Evolutionary conservation across 2,113 vertebrate species (phyloP), one percentile per base, ranked within the genome.

Genomic region (Tyrannus savana): DNA sequence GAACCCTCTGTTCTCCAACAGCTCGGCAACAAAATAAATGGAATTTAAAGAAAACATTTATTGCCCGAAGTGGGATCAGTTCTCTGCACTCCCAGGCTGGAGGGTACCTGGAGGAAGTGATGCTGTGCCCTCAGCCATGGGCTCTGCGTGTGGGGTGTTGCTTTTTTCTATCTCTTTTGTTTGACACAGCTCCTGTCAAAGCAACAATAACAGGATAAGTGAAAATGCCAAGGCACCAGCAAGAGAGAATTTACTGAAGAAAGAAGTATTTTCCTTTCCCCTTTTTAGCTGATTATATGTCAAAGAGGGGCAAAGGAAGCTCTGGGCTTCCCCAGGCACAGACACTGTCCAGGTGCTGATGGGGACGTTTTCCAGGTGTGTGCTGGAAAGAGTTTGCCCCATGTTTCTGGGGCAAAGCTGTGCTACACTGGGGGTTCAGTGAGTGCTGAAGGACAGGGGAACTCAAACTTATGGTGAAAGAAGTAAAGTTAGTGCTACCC

Each of bases 111-210:
- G 50, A 3, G 84, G 39, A 74, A 76, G 83, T 3, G 77, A 50
- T 12, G 76, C 84, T 30, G 89, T 59, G 46, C 1, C 83, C 4
- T 18, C 16, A 59, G 58, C 58, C 5, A 1, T 0, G 1, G 73
- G 71, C 84, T 88, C 85, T 0, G 0, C 2, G 5, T 3, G 1
- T 0, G 42, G 21, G 59, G 56, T 24, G 21, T 8, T n/a, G 7
- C 53, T 46, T 59, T 47, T n/a, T 24, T 49, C 10, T 0, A 0
- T 19, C 14, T 56, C 84, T 76, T 84, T 1, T 18, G 3, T 28
- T 58, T 33, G 68, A 47, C 95, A 97, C 33, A 88, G 76, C 22
- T 96, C 93, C 96, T 96, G 86, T 68, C 56, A 74, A 68, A 85
- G 78, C 14, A 91, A 30, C 27, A 76, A 4, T 2, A 42, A 22